Base-by-base conservation (phyloP, 2,113 vertebrate species). In the Myodes glareolus region DNA sequence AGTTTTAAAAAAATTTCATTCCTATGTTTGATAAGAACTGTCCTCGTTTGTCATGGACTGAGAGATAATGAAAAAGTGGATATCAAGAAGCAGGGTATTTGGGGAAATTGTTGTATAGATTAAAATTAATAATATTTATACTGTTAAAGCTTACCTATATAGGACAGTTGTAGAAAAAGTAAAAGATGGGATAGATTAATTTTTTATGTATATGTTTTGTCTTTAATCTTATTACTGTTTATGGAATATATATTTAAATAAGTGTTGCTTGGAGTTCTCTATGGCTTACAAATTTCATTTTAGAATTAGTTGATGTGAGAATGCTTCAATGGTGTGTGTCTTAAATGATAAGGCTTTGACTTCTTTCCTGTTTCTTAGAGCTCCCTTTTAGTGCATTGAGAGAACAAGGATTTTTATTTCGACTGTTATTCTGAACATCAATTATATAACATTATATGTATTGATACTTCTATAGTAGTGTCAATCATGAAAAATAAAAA, bases 191-290 rank as follows among this genome's bases (percentile, higher is more conserved):
- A 80, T 94, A 90, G 72, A 16, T 93, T 94, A 17, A 0, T 70
- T 93, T 90, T 95, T 93, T 17, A 84, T 70, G 86, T 73, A 80
- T 63, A 75, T 75, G 29, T 75, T 90, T 92, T 81, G 3, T 45
- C 45, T 52, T 97, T 90, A 89, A 13, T 13, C 17, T 78, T 77
- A 72, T 65, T 70, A 63, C 27, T 31, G 11, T 10, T 89, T 11
- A 63, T 88, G 36, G 21, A 87, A 73, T 87, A 77, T 87, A 82
- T 88, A 91, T 29, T 77, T 91, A 82, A 61, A 45, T 94, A 89
- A 82, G 86, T 80, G 16, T 11, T 50, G 7, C 84, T 72, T 36
- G 45, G 0, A 29, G 27, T 87, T 90, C 45, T 72, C 39, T 39
- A 47, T 61, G 88, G 70, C 4, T 87, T 86, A 93, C 11, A 8